Evolutionary conservation across 2,797 vertebrate genomes (phyloP).

Genomic region (Xenopus petersii): DNA sequence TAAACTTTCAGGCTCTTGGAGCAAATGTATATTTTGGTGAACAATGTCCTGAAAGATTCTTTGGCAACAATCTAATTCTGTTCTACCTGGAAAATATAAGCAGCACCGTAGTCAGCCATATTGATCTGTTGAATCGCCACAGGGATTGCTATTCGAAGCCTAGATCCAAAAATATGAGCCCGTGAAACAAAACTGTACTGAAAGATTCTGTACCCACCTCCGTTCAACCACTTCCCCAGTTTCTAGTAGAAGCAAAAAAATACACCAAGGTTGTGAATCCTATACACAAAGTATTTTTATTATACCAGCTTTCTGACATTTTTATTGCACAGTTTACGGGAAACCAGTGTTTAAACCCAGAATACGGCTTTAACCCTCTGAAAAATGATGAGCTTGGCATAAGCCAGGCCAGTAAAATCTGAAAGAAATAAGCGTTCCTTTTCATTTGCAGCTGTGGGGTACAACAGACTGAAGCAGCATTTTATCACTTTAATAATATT

Average conservation of each 20-base stretch:
- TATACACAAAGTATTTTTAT: not conserved
- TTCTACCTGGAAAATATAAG: not conserved
- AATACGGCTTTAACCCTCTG: slow-evolving; percentile 15
- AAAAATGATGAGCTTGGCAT: slow-evolving; percentile 7
- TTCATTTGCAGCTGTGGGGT: slow-evolving; percentile 38
- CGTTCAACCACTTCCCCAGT: no score
- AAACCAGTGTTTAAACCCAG: slow-evolving; percentile 12
- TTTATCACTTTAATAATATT: slow-evolving; percentile 40
- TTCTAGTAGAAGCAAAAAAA: no score
- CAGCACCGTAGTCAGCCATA: not conserved
- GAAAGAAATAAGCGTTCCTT: slow-evolving; percentile 41
- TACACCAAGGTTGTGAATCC: not conserved
- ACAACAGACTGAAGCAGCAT: slow-evolving; percentile 37
- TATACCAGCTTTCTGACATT: slow-evolving; percentile 5
- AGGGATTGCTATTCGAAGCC: not conserved
- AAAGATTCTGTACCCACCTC: not conserved
- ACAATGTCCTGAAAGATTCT: not conserved
- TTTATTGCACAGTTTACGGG: slow-evolving; percentile 9
- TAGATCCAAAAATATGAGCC: not conserved
- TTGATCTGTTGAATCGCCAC: not conserved
- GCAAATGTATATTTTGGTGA: not conserved
- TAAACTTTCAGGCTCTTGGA: not conserved
- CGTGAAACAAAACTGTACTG: not conserved
- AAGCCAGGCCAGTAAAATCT: slow-evolving; percentile 29
- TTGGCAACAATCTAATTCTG: not conserved